A percentile compares a stretch with the other conserved stretches of the same genome.
These are phyloP conservation scores for Girardinichthys multiradiatus DNA, from an alignment of 2,113 vertebrate genomes.

Conservation along the genomic window DNA sequence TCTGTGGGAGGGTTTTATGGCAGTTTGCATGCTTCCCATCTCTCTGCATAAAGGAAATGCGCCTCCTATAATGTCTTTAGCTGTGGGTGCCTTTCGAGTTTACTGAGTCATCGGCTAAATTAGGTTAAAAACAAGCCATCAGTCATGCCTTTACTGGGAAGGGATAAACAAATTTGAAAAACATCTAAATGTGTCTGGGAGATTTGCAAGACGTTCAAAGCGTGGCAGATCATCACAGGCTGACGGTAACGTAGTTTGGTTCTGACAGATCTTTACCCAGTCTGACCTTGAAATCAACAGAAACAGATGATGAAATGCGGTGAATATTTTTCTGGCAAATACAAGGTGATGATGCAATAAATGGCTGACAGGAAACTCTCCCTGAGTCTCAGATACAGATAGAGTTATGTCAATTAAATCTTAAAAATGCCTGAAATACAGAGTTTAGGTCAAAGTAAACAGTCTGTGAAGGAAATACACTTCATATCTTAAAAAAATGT, in stretches of 20 bases:
- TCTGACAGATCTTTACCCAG: slow-evolving; percentile 11
- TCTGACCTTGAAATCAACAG: slow-evolving; percentile 24
- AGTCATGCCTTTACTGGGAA: slow-evolving; percentile 1
- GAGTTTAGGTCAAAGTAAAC: neutral
- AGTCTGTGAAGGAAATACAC: neutral
- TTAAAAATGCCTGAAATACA: neutral
- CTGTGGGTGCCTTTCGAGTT: slow-evolving; percentile 37
- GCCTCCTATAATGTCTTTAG: slow-evolving; percentile 26
- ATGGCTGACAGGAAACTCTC: slow-evolving; percentile 2
- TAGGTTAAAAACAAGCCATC: slow-evolving; percentile 15
- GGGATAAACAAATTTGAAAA: slow-evolving; percentile 18
- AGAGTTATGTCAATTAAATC: slow-evolving; percentile 7
- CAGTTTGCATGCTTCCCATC: slow-evolving; percentile 23
- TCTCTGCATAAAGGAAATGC: slow-evolving; percentile 19
- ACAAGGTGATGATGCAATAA: slow-evolving; percentile 15
- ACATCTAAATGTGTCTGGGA: slow-evolving; percentile 8
- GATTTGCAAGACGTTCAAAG: slow-evolving; percentile 38
- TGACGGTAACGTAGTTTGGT: slow-evolving; percentile 12
- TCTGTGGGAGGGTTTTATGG: slow-evolving; percentile 42
- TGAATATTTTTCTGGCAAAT: slow-evolving; percentile 12
- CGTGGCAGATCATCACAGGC: slow-evolving; percentile 20
- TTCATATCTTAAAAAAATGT: neutral
- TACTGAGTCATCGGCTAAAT: slow-evolving; percentile 54
- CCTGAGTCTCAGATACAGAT: neutral
- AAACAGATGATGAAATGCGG: slow-evolving; percentile 30